Base-by-base conservation (phyloP, 2,888 invertebrate genomes). In the Gari tellinella region DNA sequence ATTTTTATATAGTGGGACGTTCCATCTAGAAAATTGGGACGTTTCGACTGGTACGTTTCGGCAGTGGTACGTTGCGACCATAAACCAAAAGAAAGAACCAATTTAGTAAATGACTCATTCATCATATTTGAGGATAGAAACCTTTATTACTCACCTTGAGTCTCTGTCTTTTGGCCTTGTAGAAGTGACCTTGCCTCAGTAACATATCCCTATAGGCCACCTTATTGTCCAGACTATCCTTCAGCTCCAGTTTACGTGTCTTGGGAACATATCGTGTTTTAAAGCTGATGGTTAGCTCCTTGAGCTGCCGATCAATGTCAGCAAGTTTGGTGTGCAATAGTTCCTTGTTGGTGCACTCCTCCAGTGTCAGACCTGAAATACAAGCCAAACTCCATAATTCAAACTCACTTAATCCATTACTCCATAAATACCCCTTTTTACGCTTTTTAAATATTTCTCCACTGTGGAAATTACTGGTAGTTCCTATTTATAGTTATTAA, bases 291-390 rank as follows among this genome's bases (percentile, higher is more conserved):
- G 83, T 89, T 40, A 92, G 72, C 46, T 91, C 91, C 68, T 88
- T 88, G 21, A 89, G 56, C 55, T 90, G 89, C 40, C 84, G 64
- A 46, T 91, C 91, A 12, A 92, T 75, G 53, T 86, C 85, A 15
- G 87, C 84, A 55, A 88, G 83, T 63, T 88, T 89, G 37, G 74
- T 69, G 12, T 86, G 81, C 21, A 92, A 74, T 8, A 86, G 64
- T 38, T 81, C 81, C 57, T 88, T 68, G 66, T 92, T 88, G 25
- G 91, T 91, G 10, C 88, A 80, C 69, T 92, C 89, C 51, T 90
- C 88, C 46, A 91, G 63, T 5, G 89, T 86, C 31, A 92, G 65
- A 41, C 91, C 91, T 91, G 66, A 0, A 38, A 62, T 10, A 23
- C 10, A 31, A n/a, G n/a, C n/a, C n/a, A n/a, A n/a, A n/a, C n/a